Percentiles rank a stretch among this genome's conserved stretches.
Evolutionary conservation across 2,797 vertebrate genomes (phyloP).

Genomic region (Clarias fuscus): DNA sequence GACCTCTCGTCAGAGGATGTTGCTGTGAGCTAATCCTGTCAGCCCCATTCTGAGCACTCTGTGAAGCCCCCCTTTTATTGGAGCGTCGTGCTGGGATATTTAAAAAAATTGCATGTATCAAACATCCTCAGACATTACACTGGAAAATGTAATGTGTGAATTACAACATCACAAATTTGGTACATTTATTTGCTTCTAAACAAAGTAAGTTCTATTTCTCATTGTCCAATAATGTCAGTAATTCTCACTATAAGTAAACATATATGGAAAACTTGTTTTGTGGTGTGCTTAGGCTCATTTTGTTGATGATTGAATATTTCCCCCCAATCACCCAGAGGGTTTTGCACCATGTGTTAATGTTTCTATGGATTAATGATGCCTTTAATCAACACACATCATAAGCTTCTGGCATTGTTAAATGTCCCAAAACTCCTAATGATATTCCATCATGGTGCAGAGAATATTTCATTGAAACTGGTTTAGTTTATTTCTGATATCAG

Average conservation of each 20-base stretch:
- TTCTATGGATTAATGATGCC: constrained; percentile 4
- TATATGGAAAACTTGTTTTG: neutral
- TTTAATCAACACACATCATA: neutral
- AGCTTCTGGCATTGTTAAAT: neutral
- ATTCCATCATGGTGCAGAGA: neutral
- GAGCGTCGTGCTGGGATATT: too few relatives aligned
- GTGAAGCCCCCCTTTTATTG: too few relatives aligned
- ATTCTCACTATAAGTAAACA: neutral
- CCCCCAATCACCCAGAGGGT: neutral
- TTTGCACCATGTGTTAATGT: neutral
- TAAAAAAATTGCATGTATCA: too few relatives aligned
- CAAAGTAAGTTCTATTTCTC: neutral
- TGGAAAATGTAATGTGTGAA: too few relatives aligned
- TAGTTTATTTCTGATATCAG: neutral
- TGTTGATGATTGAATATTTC: neutral
- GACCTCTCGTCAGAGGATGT: too few relatives aligned
- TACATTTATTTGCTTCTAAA: neutral
- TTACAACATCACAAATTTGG: neutral
- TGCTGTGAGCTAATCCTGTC: too few relatives aligned
- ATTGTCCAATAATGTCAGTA: neutral
- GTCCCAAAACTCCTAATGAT: constrained; percentile 7
- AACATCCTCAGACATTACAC: too few relatives aligned
- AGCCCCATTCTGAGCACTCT: too few relatives aligned
- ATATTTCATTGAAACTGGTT: neutral
- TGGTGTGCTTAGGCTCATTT: neutral